Evolutionary conservation across 2,113 vertebrate species (phyloP).

Genomic region (Oceanites oceanicus): DNA sequence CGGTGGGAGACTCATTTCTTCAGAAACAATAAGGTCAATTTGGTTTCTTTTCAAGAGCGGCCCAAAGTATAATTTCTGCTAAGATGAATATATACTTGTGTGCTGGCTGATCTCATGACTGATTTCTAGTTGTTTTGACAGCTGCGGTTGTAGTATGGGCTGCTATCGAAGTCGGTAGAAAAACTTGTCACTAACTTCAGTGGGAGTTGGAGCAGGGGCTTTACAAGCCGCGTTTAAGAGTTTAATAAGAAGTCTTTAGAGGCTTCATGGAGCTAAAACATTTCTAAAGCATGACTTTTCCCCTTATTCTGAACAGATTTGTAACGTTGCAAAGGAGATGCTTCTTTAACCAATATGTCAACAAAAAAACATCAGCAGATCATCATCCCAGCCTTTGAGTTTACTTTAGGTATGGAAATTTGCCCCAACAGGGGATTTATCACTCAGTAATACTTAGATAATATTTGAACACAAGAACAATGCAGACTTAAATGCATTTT

Average conservation of each 20-base stretch:
- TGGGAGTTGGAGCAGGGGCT: background rate
- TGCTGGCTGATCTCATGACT: conserved; percentile 7
- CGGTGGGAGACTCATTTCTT: background rate
- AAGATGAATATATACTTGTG: background rate
- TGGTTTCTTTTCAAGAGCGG: conserved; percentile 41
- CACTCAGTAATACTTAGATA: background rate
- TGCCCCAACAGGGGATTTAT: background rate
- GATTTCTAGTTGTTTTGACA: conserved; percentile 68
- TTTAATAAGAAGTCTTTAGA: conserved; percentile 54
- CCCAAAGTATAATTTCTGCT: conserved; percentile 49
- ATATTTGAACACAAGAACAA: background rate
- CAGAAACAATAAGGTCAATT: conserved; percentile 11
- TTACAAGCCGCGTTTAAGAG: conserved; percentile 7
- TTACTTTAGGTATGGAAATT: background rate
- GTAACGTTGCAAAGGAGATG: conserved; percentile 41
- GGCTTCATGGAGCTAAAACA: conserved; percentile 47
- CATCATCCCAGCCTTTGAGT: background rate
- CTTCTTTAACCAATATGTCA: conserved; percentile 40
- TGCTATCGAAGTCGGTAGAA: background rate
- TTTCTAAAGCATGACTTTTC: conserved; percentile 46
- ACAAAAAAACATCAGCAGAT: background rate
- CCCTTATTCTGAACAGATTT: conserved; percentile 40
- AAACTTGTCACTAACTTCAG: background rate
- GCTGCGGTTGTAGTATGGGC: conserved; percentile 22
- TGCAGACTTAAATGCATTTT: conserved; percentile 16